Evolutionary conservation across 2,888 invertebrate species (phyloP).

Genomic region (Drosophila falleni): DNA sequence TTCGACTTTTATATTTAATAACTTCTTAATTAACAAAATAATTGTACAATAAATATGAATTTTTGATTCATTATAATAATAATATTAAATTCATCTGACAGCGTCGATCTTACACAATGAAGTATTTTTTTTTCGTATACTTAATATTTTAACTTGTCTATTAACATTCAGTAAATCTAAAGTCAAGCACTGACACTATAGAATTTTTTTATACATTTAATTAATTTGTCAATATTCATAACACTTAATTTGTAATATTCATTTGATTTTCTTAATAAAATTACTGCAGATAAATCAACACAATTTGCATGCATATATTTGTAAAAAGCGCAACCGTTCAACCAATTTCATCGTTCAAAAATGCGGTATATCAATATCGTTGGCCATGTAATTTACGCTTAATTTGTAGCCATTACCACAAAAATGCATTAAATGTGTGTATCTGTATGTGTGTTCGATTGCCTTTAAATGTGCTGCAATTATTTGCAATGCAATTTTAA

Average conservation of each 20-base stretch:
- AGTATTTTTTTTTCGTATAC: neutral
- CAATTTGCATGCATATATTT: slow-evolving; percentile 29
- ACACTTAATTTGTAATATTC: slow-evolving; percentile 50
- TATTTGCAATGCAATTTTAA: slow-evolving; percentile 79
- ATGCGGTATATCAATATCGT: slow-evolving; percentile 70
- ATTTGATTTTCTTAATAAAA: slow-evolving; percentile 69
- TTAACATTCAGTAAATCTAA: too few relatives aligned
- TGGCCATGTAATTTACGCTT: slow-evolving; percentile 76
- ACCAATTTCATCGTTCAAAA: slow-evolving; percentile 49
- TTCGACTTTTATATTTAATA: too few relatives aligned
- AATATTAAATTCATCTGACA: too few relatives aligned
- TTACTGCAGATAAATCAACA: slow-evolving; percentile 61
- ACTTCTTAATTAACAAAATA: too few relatives aligned
- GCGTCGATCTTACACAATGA: too few relatives aligned
- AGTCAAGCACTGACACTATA: neutral
- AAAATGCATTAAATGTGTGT: slow-evolving; percentile 70
- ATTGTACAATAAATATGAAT: too few relatives aligned
- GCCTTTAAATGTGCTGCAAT: slow-evolving; percentile 77
- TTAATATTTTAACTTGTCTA: neutral
- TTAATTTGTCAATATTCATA: slow-evolving; percentile 43
- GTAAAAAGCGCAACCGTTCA: slow-evolving; percentile 53
- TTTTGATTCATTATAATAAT: too few relatives aligned
- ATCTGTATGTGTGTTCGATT: slow-evolving; percentile 2
- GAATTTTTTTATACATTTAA: neutral
- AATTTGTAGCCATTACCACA: slow-evolving; percentile 79